phyloP scores from a whole-genome alignment of 2,888 invertebrate species.

The Sphecodes monilicornis region DNA sequence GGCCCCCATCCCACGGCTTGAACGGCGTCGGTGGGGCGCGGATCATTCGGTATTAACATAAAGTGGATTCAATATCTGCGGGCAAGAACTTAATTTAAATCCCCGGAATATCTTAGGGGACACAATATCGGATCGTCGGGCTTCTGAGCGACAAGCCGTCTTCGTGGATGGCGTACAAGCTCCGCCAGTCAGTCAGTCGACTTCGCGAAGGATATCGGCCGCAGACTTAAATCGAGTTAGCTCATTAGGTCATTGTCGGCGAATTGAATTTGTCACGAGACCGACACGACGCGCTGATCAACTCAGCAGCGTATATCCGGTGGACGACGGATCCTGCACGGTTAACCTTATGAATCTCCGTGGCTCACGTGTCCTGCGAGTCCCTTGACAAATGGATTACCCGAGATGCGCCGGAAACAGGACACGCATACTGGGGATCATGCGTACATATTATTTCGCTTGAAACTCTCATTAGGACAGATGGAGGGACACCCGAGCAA shows the following conservation, averaged over 20 bases:
- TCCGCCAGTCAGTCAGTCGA: conserved; percentile 34
- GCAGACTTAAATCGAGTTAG: conserved; percentile 75
- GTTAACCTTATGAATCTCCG: conserved; percentile 44
- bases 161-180: conserved; percentile 15
- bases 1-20: background rate
- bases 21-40: conserved; percentile 27
- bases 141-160: conserved; percentile 40
- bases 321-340: conserved; percentile 18
- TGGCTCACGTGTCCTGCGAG: conserved; percentile 16
- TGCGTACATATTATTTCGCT: conserved; percentile 28
- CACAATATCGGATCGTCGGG: conserved; percentile 74
- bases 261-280: conserved; percentile 67
- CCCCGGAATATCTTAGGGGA: conserved; percentile 77
- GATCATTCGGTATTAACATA: conserved; percentile 78
- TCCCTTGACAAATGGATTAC: conserved; percentile 46
- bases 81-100: conserved; percentile 79
- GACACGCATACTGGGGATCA: background rate
- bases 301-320: conserved; percentile 49
- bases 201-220: conserved; percentile 56
- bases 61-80: conserved; percentile 79
- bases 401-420: conserved; percentile 5
- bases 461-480: background rate
- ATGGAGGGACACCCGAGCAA: background rate
- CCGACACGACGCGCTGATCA: conserved; percentile 64
- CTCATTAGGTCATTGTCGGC: conserved; percentile 71